Evolutionary conservation across 1,140 invertebrate species (phyloP).

Genomic region (Drosophila leontia): DNA sequence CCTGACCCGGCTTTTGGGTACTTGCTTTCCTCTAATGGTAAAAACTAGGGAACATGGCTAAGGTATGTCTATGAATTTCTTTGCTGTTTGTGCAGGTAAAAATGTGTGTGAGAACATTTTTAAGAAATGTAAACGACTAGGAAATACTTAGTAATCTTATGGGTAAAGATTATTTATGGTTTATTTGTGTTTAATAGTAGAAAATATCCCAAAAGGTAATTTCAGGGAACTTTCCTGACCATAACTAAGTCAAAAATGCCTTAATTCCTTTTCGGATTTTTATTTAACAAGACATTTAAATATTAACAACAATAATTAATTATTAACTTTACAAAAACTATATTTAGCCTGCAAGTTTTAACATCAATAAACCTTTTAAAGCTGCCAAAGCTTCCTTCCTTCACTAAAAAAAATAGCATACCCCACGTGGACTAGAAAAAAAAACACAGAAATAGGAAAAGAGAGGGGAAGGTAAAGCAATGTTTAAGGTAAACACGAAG

Average conservation of each 20-base stretch:
- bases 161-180: too few relatives aligned
- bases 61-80: slow-evolving; percentile 38
- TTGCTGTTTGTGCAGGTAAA: slow-evolving; percentile 1
- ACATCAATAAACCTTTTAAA: neutral
- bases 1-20: slow-evolving; percentile 16
- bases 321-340: neutral
- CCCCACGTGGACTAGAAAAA: slow-evolving; percentile 1
- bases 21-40: slow-evolving; percentile 26
- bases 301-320: neutral
- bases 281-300: too few relatives aligned
- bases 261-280: too few relatives aligned
- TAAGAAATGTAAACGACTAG: neutral
- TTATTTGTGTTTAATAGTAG: neutral
- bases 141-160: neutral
- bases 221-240: too few relatives aligned
- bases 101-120: neutral
- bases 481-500: slow-evolving; percentile 71
- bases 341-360: neutral
- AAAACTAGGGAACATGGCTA: slow-evolving; percentile 23
- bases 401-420: neutral
- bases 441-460: slow-evolving; percentile 4
- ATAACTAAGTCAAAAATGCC: too few relatives aligned
- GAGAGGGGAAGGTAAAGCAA: slow-evolving; percentile 7
- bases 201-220: neutral
- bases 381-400: neutral